Conservation (phyloP, 2,888 invertebrate species). For the Heteropelma amictum region DNA sequence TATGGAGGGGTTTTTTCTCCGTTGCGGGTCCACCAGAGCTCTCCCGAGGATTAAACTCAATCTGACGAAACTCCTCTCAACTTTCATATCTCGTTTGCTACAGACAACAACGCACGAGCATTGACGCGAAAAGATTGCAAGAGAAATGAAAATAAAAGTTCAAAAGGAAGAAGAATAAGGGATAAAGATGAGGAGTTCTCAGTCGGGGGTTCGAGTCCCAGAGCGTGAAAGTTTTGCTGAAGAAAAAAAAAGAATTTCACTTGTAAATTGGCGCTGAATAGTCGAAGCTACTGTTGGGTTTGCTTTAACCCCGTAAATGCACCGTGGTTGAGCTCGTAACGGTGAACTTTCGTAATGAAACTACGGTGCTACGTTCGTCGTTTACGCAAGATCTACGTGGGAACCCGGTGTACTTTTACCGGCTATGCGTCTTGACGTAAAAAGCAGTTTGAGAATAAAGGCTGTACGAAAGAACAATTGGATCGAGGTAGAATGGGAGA, state of each 20-base stretch:
- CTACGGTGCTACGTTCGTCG: constrained; percentile 16
- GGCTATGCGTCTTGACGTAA: background rate
- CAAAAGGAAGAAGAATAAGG: constrained; percentile 24
- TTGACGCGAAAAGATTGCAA: constrained; percentile 54
- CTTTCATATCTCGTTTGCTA: background rate
- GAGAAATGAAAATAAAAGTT: constrained; percentile 31
- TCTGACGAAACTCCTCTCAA: background rate
- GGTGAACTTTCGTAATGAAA: constrained; percentile 45
- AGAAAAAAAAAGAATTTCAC: constrained; percentile 37
- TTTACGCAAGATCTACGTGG: constrained; percentile 14
- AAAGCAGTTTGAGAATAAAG: constrained; percentile 25
- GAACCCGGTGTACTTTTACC: constrained; percentile 24
- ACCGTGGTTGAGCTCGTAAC: constrained; percentile 5
- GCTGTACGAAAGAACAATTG: constrained; percentile 60
- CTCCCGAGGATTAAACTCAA: background rate
- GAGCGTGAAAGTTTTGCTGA: constrained; percentile 30
- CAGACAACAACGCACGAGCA: constrained; percentile 17
- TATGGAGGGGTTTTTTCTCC: background rate
- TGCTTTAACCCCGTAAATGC: background rate
- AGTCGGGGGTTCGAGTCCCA: constrained; percentile 29
- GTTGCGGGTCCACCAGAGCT: background rate
- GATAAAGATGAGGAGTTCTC: constrained; percentile 30
- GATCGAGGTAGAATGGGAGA: constrained; percentile 65
- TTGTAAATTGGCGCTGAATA: constrained; percentile 53
- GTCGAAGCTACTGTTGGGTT: constrained; percentile 11